Conservation (phyloP, 2,888 invertebrate species). For the Empis stercorea region DNA sequence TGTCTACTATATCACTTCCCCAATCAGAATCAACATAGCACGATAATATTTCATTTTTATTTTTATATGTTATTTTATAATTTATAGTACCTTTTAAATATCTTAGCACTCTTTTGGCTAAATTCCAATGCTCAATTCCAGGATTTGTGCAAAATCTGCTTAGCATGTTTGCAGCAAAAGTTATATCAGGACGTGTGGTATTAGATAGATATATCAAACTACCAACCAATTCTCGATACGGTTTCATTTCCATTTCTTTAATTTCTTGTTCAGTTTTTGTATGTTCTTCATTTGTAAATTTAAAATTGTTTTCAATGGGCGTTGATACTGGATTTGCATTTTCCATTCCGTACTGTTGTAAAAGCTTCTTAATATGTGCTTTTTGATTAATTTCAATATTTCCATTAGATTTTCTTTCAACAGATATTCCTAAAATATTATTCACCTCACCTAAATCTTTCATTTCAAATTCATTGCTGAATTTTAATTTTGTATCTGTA, state of each 20-base stretch:
- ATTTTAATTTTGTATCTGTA: neutral
- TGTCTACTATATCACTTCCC: neutral
- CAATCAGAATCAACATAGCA: conserved; percentile 1
- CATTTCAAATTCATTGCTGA: conserved; percentile 7
- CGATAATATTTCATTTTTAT: neutral
- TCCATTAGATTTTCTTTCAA: no score
- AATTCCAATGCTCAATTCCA: conserved; percentile 1
- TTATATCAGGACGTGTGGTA: conserved; percentile 1
- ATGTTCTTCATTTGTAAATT: no score
- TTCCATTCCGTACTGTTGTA: neutral
- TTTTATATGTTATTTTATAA: neutral
- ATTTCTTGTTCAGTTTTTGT: no score
- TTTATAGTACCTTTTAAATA: neutral
- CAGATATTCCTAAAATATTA: conserved; percentile 5
- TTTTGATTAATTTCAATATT: no score
- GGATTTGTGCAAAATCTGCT: conserved; percentile 6
- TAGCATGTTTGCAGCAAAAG: conserved; percentile 1
- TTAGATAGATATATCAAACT: neutral
- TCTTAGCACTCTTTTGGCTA: neutral
- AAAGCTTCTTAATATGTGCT: no score
- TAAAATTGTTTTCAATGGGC: neutral
- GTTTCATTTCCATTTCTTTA: conserved; percentile 2
- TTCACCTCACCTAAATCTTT: conserved; percentile 6
- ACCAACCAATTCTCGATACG: conserved; percentile 3
- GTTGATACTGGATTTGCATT: neutral